Base-by-base conservation (phyloP, 2,113 vertebrate genomes). In the Pelmatolapia mariae region DNA sequence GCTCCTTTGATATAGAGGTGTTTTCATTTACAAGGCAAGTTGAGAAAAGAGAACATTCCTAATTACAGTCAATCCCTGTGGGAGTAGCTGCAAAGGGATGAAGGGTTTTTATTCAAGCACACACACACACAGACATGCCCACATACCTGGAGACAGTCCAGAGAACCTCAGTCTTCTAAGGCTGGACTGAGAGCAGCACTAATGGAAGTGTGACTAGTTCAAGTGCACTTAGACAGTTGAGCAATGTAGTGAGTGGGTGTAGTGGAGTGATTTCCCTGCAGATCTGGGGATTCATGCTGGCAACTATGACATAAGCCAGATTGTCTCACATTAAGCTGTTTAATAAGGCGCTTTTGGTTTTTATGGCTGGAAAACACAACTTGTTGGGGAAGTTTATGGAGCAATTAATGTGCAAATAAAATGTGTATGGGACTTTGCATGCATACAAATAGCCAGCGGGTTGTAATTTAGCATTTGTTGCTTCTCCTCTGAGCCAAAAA, bases 361-460 rank as follows among this genome's bases (percentile, higher is more conserved):
- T 92, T 85, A 92, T 54, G 56, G 83, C 79, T 47, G 12, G 18
- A 88, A 91, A 94, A 89, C 73, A 87, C 87, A 91, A 91, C 90
- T 93, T 93, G 86, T 91, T 89, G 59, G 89, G 56, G 63, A 85
- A 80, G 83, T 93, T 92, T 90, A 91, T 89, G 80, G 88, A 83
- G 38, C 94, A 90, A 85, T 93, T 92, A 83, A 93, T 85, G 91
- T 87, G 85, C 88, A 92, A 90, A 93, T 92, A 92, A 92, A 93
- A 89, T 22, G 53, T 50, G 52, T 59, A 82, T 61, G 57, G 31
- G 80, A 81, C 80, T 66, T 43, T 43, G 22, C 40, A n/a, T 90
- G 82, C 89, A 89, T 87, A 90, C 87, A 90, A 93, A 93, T 91
- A 82, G 57, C 71, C 61, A 1, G 3, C 8, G 22, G 7, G 52